A percentile compares a stretch with the other conserved stretches of the same genome.
phyloP scores from a whole-genome alignment of 2,113 vertebrate genomes.

The Muntiacus reevesi region DNA sequence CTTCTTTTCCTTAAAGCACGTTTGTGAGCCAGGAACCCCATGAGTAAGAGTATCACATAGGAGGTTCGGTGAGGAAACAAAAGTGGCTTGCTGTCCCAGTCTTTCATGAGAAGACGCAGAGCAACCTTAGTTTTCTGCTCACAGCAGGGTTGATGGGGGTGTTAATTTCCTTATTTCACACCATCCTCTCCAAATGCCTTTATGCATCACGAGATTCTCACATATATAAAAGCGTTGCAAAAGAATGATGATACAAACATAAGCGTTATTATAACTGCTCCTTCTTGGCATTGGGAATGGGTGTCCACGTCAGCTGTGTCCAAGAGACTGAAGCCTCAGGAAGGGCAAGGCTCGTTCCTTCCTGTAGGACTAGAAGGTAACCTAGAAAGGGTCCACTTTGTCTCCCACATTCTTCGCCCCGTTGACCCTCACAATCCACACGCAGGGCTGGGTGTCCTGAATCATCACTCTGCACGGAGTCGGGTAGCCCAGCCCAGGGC shows the following conservation, averaged over 20 bases:
- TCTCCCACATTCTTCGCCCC: fast-evolving
- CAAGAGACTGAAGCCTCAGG: neutral
- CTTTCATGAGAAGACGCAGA: neutral
- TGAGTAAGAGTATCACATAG: neutral
- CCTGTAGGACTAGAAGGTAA: neutral
- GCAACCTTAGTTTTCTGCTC: too few species aligned
- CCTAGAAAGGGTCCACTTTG: neutral
- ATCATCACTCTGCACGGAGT: fast-evolving
- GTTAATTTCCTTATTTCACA: neutral
- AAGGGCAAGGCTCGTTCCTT: neutral
- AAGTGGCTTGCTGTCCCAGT: fast-evolving
- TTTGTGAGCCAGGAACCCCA: neutral
- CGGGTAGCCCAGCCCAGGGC: neutral
- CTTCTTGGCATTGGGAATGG: neutral
- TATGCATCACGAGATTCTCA: neutral
- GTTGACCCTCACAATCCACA: fast-evolving
- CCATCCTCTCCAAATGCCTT: too few species aligned
- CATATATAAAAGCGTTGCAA: fast-evolving
- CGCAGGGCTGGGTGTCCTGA: fast-evolving
- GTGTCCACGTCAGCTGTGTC: neutral
- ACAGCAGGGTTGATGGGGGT: neutral
- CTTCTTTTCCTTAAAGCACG: neutral
- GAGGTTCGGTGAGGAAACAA: fast-evolving
- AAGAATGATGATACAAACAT: fast-evolving
- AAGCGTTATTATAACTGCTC: fast-evolving